Percentiles rank a stretch among this genome's conserved stretches.
Conservation (phyloP, 1,140 invertebrate genomes). For the Cephus cinctus region DNA sequence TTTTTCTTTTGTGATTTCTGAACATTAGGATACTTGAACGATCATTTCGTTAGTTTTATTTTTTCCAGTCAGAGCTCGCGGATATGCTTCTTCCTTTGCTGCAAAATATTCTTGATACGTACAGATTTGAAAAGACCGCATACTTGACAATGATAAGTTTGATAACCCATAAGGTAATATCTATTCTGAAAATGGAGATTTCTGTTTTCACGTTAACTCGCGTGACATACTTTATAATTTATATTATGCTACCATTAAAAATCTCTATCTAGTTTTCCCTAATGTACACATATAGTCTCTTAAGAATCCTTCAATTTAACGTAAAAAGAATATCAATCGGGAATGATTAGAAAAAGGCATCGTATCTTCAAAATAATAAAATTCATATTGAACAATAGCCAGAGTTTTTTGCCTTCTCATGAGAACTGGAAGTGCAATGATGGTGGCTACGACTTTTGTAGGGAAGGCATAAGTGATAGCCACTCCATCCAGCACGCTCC, state of each 20-base stretch:
- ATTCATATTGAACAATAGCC: background rate
- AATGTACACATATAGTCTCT: conserved; percentile 13
- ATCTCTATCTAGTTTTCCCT: conserved; percentile 31
- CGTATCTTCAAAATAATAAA: conserved; percentile 15
- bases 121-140: no score
- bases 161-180: no score
- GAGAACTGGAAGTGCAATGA: background rate
- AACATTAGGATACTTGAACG: background rate
- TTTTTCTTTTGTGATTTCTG: no score
- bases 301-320: conserved; percentile 21
- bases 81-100: no score
- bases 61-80: no score
- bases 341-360: conserved; percentile 37
- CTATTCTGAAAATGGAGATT: no score
- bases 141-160: no score
- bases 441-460: conserved; percentile 7
- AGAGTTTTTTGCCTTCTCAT: conserved; percentile 1
- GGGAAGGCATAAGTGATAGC: conserved; percentile 30
- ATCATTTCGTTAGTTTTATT: background rate
- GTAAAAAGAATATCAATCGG: conserved; percentile 38
- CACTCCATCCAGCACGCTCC: conserved; percentile 15
- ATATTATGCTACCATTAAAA: conserved; percentile 29
- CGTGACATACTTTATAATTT: conserved; percentile 4
- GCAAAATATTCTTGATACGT: no score
- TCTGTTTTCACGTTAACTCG: no score